These are phyloP conservation scores for Automeris io DNA, from an alignment of 2,888 invertebrate species.

Conservation along the genomic window DNA sequence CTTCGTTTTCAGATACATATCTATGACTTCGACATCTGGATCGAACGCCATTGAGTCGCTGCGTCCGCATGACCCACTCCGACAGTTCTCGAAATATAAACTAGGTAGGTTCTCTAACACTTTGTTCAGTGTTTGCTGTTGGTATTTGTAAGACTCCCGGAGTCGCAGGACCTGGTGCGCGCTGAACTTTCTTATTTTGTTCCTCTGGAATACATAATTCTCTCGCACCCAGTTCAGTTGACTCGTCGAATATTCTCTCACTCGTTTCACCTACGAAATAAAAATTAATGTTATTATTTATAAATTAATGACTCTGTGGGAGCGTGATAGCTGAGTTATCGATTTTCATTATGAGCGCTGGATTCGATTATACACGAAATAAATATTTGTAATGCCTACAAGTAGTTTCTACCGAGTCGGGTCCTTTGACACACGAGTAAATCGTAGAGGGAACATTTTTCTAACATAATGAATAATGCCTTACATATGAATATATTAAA, in stretches of 20 bases:
- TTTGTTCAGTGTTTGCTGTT: conserved; percentile 96
- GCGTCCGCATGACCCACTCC: conserved; percentile 86
- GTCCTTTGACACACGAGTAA: too few relatives aligned
- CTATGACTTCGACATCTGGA: conserved; percentile 79
- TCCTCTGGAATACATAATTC: conserved; percentile 96
- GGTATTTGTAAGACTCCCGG: conserved; percentile 95
- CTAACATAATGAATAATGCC: too few relatives aligned
- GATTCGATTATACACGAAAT: too few relatives aligned
- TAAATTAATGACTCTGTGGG: too few relatives aligned
- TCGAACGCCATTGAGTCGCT: conserved; percentile 87
- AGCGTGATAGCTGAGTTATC: too few relatives aligned
- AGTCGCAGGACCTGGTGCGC: conserved; percentile 92
- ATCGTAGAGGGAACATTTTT: too few relatives aligned
- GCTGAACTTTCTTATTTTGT: conserved; percentile 96
- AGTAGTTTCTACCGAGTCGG: too few relatives aligned
- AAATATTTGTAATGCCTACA: too few relatives aligned
- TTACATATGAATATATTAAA: too few relatives aligned
- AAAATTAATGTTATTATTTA: not conserved
- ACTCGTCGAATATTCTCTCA: conserved; percentile 93
- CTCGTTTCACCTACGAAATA: conserved; percentile 85
- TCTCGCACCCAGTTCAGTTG: conserved; percentile 96
- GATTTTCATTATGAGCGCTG: too few relatives aligned
- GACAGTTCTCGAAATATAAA: conserved; percentile 94
- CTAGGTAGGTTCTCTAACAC: conserved; percentile 94
- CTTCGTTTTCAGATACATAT: conserved; percentile 82